Evolutionary conservation across 2,888 invertebrate genomes (phyloP), one percentile per base, ranked within the genome.

Genomic region (Endotricha flammealis): DNA sequence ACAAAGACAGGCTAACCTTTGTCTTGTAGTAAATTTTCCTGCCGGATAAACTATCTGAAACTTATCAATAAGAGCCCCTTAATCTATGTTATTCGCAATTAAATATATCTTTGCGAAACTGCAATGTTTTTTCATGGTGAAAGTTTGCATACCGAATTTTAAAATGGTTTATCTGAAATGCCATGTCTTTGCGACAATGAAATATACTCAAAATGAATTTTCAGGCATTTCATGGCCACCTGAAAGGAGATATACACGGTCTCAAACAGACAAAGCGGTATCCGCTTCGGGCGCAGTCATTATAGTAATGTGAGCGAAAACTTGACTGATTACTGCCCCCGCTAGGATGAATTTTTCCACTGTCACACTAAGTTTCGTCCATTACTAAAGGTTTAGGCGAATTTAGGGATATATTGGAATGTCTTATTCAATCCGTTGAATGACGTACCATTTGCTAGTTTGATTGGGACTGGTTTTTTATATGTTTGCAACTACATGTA

Each of bases 271-370:
- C 71, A 71, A 71, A 75, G 68, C 64, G 54, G 50, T 46, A 54
- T 56, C 55, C 59, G 55, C 60, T 56, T 50, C 50, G 55, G 58
- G 57, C 57, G 63, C 54, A 64, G 39, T 69, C 72, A 79, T 80
- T 78, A 78, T 71, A 30, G 71, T 79, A 79, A 80, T 78, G 69
- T 59, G 66, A 54, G 75, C 74, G 77, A 70, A 74, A 78, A 76
- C 77, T 77, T 79, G 79, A 78, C 76, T 71, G 77, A 80, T 80
- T 71, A 74, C 78, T 57, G 64, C 57, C 63, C n/a, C 58, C 60
- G 64, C 57, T 58, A 59, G 64, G 68, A 58, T 64, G 68, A 71
- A 72, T 79, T 76, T 78, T 75, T 73, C 71, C 53, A 57, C 59
- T 65, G 68, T 66, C 71, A 53, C 63, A 57, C 43, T 47, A 46